Conservation (phyloP, 2,113 vertebrate genomes). For the Proteles cristata region DNA sequence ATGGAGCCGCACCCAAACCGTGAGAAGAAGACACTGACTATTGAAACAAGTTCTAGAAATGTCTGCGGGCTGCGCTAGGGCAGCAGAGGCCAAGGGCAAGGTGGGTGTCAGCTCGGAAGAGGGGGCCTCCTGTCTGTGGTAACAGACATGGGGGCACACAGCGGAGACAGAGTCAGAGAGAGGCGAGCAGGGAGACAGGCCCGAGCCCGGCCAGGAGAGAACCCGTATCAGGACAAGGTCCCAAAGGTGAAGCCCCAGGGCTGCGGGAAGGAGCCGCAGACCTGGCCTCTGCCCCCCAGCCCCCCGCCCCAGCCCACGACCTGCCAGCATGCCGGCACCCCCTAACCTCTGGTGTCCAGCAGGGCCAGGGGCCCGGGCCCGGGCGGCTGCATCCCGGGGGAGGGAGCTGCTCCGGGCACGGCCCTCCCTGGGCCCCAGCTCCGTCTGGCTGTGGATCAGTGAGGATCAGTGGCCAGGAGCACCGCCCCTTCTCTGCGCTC, state of each 20-base stretch:
- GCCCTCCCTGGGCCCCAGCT: background rate
- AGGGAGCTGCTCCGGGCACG: background rate
- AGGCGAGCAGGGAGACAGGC: background rate
- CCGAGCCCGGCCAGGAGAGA: no score
- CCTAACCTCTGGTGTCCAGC: slow-evolving; percentile 83
- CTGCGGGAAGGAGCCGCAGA: no score
- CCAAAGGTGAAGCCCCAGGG: background rate
- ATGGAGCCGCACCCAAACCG: background rate
- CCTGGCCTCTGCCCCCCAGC: no score
- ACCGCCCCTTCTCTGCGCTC: background rate
- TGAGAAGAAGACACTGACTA: background rate
- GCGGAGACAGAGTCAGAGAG: background rate
- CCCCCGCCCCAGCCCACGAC: background rate
- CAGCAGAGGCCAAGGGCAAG: background rate
- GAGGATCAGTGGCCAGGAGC: background rate
- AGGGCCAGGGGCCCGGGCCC: slow-evolving; percentile 70
- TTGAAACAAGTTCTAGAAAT: background rate
- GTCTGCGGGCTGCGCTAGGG: background rate
- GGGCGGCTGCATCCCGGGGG: slow-evolving; percentile 26
- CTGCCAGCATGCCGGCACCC: background rate
- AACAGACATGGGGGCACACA: background rate
- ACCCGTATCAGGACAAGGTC: background rate
- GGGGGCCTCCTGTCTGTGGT: background rate
- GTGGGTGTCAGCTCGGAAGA: no score
- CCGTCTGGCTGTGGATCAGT: background rate